Percentiles rank a stretch among this genome's conserved stretches.
Conservation (phyloP, 2,888 invertebrate genomes). For the Pomacea canaliculata region DNA sequence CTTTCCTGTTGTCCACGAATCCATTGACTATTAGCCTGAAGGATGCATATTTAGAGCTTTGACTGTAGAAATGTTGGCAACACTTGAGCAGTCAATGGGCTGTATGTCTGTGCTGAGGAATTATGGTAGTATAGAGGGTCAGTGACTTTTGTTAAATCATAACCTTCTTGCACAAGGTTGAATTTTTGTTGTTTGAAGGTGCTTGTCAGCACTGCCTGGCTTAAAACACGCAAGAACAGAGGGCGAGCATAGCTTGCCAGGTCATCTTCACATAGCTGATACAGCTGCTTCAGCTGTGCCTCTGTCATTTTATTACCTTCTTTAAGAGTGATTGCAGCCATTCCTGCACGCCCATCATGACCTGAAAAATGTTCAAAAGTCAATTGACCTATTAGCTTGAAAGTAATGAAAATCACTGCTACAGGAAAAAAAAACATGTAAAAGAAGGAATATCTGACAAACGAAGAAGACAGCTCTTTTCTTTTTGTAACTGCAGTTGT, state of each 20-base stretch:
- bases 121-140: constrained; percentile 48
- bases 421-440: too few relatives aligned
- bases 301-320: constrained; percentile 28
- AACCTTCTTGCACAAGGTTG: constrained; percentile 49
- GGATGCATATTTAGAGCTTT: constrained; percentile 35
- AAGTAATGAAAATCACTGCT: too few relatives aligned
- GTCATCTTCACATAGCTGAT: constrained; percentile 39
- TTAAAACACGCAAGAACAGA: constrained; percentile 48
- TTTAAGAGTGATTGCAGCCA: constrained; percentile 51
- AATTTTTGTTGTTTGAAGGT: constrained; percentile 55
- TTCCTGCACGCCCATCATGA: constrained; percentile 51
- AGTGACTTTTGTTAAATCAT: constrained; percentile 37
- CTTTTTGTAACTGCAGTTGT: too few relatives aligned
- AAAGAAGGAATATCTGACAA: too few relatives aligned
- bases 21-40: too few relatives aligned
- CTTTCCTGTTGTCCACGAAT: too few relatives aligned
- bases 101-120: constrained; percentile 37
- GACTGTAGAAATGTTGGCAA: constrained; percentile 32
- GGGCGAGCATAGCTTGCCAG: constrained; percentile 57
- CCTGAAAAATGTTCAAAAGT: constrained; percentile 28
- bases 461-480: too few relatives aligned
- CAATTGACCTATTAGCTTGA: too few relatives aligned
- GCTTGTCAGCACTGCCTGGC: constrained; percentile 43
- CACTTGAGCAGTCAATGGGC: constrained; percentile 20
- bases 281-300: constrained; percentile 34